A percentile compares a stretch with the other conserved stretches of the same genome.
Evolutionary conservation across 2,113 vertebrate species (phyloP).

Genomic region (Girardinichthys multiradiatus): DNA sequence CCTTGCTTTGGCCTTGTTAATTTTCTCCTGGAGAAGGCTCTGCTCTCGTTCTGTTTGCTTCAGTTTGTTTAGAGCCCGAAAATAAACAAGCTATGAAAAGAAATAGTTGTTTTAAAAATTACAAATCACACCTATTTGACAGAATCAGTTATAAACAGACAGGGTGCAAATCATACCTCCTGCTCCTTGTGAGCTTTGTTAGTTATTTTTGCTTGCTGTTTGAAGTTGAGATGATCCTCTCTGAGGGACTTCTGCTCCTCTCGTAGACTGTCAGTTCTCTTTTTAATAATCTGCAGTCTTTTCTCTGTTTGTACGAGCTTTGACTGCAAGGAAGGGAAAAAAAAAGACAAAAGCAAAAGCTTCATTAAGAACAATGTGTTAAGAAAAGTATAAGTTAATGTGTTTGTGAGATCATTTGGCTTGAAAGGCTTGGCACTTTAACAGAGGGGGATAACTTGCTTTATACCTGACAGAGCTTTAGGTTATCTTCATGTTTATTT

Average conservation of each 20-base stretch:
- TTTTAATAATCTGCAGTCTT: conserved; percentile 34
- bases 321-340: conserved; percentile 14
- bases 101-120: not conserved
- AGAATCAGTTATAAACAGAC: not conserved
- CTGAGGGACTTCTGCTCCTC: conserved; percentile 30
- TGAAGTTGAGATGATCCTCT: conserved; percentile 22
- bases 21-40: conserved; percentile 51
- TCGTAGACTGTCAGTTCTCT: conserved; percentile 23
- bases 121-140: not conserved
- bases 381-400: too few relatives aligned
- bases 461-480: conserved; percentile 56
- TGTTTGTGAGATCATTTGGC: not conserved
- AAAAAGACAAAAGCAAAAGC: not conserved
- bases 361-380: not conserved
- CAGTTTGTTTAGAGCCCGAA: conserved; percentile 54
- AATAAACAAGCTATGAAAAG: conserved; percentile 46
- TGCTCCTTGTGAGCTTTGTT: conserved; percentile 49
- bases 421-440: conserved; percentile 1
- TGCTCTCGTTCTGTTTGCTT: conserved; percentile 54
- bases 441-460: conserved; percentile 1
- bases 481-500: conserved; percentile 41
- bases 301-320: conserved; percentile 38
- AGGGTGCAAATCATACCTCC: conserved; percentile 29
- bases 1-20: conserved; percentile 50
- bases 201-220: conserved; percentile 39